Base-by-base conservation (phyloP, 2,113 vertebrate species). In the Hiodon alosoides region DNA sequence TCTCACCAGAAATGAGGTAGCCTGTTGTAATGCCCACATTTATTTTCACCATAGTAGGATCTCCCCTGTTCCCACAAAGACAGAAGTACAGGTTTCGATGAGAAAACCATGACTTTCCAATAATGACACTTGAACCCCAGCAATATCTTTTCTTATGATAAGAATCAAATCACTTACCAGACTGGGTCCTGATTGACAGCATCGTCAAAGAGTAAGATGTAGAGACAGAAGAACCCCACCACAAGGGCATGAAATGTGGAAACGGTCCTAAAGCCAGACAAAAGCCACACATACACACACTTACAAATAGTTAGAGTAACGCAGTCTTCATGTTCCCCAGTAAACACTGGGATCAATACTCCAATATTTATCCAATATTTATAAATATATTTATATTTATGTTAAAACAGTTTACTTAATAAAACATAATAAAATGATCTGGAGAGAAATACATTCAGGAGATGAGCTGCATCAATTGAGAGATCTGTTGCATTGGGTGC, bases 1-100 rank as follows among this genome's bases (percentile, higher is more conserved):
- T 53, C 79, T 86, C 85, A 95, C 94, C 93, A 86, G 93, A 95
- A 84, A 94, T 85, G 87, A 95, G 91, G 91, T 95, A 95, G 89
- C 93, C 94, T 83, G 92, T 88, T 75, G 92, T 88, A 84, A 91
- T 86, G 80, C 90, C 93, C 88, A 99, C 89, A 85, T 97, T 98
- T 85, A 94, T 87, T 84, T 94, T 94, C 85, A 94, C 94, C 86
- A 92, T 77, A 77, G 90, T 91, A 80, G 97, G 90, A 77, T 96
- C 92, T 74, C 96, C 97, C 96, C 97, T 98, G 86, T 74, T 88
- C 86, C 57, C 76, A 75, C 79, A 0, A 66, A 83, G 81, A 52
- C 64, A 72, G 54, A 55, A 70, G n/a, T 14, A n/a, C 8, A 67
- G n/a, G 48, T 2, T 64, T 16, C 61, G 4, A 2, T n/a, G 4